Percentiles rank a stretch among this genome's conserved stretches.
These are phyloP conservation scores for Drosophila multiciliata DNA, from an alignment of 2,888 invertebrate species.

Conservation along the genomic window DNA sequence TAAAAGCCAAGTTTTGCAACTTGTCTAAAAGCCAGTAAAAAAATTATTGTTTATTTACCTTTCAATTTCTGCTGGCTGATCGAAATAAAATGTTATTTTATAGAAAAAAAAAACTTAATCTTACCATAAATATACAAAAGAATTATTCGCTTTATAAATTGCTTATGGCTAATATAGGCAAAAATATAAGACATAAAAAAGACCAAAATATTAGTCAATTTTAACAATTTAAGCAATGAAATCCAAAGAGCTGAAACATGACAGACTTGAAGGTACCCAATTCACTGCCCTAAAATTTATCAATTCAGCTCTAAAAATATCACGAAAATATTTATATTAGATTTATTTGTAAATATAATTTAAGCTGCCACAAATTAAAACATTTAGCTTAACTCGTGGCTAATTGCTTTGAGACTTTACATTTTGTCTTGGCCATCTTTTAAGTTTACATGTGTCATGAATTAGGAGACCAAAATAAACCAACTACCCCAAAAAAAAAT, in stretches of 20 bases:
- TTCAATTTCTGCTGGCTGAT: background rate
- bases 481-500: conserved; percentile 12
- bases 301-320: background rate
- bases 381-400: background rate
- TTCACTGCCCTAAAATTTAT: background rate
- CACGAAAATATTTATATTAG: background rate
- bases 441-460: conserved; percentile 42
- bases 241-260: background rate
- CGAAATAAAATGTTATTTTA: background rate
- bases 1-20: conserved; percentile 60
- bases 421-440: conserved; percentile 16
- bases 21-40: conserved; percentile 11
- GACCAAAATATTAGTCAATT: background rate
- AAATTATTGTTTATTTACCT: conserved; percentile 33
- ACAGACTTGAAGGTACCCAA: background rate
- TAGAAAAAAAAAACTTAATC: background rate
- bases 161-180: background rate
- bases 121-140: background rate
- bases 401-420: conserved; percentile 37
- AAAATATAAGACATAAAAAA: background rate
- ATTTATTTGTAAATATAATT: background rate
- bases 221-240: background rate
- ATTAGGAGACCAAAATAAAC: conserved; percentile 1
- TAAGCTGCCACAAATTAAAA: background rate
- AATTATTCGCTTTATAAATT: background rate